These are phyloP conservation scores for Microtus montanus DNA, from an alignment of 2,113 vertebrate species.

Conservation along the genomic window DNA sequence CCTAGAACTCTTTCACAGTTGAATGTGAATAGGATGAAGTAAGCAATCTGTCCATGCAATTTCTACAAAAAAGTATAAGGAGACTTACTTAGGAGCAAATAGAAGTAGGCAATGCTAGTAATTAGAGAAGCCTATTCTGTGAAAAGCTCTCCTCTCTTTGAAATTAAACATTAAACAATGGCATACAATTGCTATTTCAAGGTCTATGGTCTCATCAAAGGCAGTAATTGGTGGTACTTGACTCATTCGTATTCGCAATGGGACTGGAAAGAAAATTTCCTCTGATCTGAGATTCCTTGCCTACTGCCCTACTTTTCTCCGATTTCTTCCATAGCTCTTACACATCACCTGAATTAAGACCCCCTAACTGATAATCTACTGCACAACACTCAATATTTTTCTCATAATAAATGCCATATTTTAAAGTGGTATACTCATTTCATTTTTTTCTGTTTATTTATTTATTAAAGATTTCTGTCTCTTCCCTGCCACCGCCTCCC, in stretches of 20 bases:
- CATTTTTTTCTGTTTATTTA: too few species aligned
- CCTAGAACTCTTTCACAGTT: slow-evolving; percentile 12
- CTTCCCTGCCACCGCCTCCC: too few species aligned
- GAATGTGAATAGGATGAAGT: not conserved
- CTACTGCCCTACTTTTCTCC: not conserved
- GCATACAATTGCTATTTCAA: not conserved
- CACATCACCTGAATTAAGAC: not conserved
- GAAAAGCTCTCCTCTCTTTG: not conserved
- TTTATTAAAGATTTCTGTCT: too few species aligned
- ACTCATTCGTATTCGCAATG: not conserved
- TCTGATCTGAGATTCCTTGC: not conserved
- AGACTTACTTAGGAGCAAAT: not conserved
- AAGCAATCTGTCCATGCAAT: not conserved
- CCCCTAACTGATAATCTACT: not conserved
- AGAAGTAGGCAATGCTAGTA: not conserved
- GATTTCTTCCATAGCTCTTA: not conserved
- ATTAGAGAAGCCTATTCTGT: not conserved
- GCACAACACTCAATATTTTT: not conserved
- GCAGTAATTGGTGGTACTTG: not conserved
- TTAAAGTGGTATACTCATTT: not conserved
- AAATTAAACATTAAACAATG: not conserved
- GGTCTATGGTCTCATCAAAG: not conserved
- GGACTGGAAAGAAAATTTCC: not conserved
- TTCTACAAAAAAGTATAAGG: not conserved
- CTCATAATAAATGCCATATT: not conserved